These are phyloP conservation scores for Karalla daura DNA, from an alignment of 2,797 vertebrate species.

Conservation along the genomic window DNA sequence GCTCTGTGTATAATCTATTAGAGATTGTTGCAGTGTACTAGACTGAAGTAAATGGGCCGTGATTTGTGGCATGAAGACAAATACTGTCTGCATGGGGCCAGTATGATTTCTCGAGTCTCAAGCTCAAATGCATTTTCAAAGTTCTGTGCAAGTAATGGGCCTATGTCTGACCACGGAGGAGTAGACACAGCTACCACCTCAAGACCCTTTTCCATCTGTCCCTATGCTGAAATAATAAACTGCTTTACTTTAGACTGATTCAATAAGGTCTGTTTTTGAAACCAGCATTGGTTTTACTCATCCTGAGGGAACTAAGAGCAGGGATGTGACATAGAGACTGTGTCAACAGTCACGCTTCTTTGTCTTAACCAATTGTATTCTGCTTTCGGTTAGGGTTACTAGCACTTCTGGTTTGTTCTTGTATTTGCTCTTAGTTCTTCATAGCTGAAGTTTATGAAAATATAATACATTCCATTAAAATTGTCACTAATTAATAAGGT, in stretches of 20 bases:
- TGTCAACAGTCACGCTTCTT: conserved; percentile 23
- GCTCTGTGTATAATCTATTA: conserved; percentile 36
- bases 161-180: conserved; percentile 17
- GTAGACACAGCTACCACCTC: conserved; percentile 13
- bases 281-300: conserved; percentile 27
- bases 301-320: conserved; percentile 11
- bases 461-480: no score
- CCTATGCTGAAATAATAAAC: not conserved
- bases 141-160: conserved; percentile 12
- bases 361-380: conserved; percentile 24
- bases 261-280: conserved; percentile 32
- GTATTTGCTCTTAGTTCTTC: no score
- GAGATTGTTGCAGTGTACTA: conserved; percentile 4
- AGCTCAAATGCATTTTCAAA: conserved; percentile 15
- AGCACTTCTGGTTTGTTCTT: no score
- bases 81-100: conserved; percentile 25
- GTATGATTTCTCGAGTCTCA: conserved; percentile 8
- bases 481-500: no score
- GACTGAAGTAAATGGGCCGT: conserved; percentile 12
- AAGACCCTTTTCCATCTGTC: conserved; percentile 7
- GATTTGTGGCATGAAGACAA: conserved; percentile 19
- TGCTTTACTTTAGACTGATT: not conserved
- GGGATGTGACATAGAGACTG: conserved; percentile 16
- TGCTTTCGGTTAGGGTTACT: no score
- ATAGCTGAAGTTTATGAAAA: no score